These are phyloP conservation scores for Corapipo altera DNA, from an alignment of 2,113 vertebrate species.

Conservation along the genomic window DNA sequence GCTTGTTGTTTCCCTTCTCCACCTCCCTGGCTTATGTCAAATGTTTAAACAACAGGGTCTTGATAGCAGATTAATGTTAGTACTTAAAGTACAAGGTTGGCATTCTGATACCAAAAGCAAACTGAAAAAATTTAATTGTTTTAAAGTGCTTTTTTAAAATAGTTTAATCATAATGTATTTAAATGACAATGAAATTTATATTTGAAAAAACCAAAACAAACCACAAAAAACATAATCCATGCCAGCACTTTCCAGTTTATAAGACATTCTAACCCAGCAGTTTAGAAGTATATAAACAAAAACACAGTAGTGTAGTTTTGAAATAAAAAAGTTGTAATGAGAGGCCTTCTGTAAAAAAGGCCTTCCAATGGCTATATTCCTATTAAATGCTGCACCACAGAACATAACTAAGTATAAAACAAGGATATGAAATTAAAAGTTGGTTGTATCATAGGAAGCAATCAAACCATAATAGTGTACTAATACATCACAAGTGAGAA, in stretches of 20 bases:
- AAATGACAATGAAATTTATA: background rate
- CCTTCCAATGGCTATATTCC: background rate
- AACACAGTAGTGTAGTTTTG: background rate
- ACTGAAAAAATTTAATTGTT: background rate
- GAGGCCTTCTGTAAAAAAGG: background rate
- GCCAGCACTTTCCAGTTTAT: background rate
- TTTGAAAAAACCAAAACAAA: background rate
- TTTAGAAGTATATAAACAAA: slow-evolving; percentile 4
- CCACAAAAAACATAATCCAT: background rate
- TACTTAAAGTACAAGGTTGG: background rate
- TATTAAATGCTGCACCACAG: background rate
- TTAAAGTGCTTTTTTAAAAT: background rate
- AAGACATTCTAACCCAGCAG: background rate
- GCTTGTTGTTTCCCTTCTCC: background rate
- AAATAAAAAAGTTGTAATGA: background rate
- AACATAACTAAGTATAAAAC: background rate
- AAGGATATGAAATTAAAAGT: background rate
- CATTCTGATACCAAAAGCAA: slow-evolving; percentile 13
- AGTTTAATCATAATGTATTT: background rate
- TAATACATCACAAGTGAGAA: background rate
- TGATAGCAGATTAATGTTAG: slow-evolving; percentile 39
- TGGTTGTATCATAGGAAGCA: background rate
- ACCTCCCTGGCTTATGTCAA: background rate
- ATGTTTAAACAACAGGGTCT: slow-evolving; percentile 7
- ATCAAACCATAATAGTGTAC: background rate